Evolutionary conservation across 2,797 vertebrate species (phyloP).

Genomic region (Parauchenoglanis ngamensis): DNA sequence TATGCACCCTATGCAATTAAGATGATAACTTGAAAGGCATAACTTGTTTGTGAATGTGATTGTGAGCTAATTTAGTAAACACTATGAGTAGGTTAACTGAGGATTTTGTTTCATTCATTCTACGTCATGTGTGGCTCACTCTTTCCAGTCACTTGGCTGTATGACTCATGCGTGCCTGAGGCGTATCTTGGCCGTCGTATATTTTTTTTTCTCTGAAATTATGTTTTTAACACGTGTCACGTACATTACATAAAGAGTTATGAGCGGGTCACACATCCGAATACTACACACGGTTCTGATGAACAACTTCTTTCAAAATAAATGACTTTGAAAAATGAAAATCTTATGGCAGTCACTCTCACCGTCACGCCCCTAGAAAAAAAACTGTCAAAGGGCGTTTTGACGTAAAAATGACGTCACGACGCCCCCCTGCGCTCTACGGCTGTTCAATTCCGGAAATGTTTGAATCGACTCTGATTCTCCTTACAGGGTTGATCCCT

Average conservation of each 20-base stretch:
- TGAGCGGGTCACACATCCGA: not conserved
- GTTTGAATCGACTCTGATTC: slow-evolving; percentile 14
- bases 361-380: slow-evolving; percentile 53
- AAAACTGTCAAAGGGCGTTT: slow-evolving; percentile 61
- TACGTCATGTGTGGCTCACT: slow-evolving; percentile 1
- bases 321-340: slow-evolving; percentile 24
- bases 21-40: not conserved
- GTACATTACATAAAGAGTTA: not conserved
- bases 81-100: not conserved
- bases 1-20: not conserved
- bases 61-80: not conserved
- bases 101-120: not conserved
- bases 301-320: slow-evolving; percentile 11
- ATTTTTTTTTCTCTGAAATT: not conserved
- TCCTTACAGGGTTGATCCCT: not conserved
- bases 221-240: not conserved
- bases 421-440: slow-evolving; percentile 40
- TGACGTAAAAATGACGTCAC: slow-evolving; percentile 73
- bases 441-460: not conserved
- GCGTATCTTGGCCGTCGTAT: not conserved
- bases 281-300: not conserved
- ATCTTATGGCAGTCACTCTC: slow-evolving; percentile 63
- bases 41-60: not conserved
- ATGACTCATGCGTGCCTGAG: slow-evolving; percentile 7
- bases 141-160: slow-evolving; percentile 30